phyloP scores from a whole-genome alignment of 1,140 invertebrate species.

The Caenorhabditis tropicalis region DNA sequence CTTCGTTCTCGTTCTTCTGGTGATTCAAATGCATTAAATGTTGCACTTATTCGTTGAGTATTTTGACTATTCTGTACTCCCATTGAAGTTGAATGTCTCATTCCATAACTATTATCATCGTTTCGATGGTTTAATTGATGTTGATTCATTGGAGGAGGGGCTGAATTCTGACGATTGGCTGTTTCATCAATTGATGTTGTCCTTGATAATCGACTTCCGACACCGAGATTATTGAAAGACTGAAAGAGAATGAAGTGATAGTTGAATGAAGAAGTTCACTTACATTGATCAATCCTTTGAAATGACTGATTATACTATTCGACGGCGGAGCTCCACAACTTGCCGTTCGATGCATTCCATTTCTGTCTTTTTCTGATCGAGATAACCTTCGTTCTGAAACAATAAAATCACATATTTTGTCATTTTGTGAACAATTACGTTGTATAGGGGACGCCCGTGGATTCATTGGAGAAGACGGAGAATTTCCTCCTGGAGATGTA shows the following conservation, averaged over 20 bases:
- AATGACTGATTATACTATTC: constrained; percentile 61
- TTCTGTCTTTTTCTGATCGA: constrained; percentile 44
- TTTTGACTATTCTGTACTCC: constrained; percentile 22
- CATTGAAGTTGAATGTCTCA: constrained; percentile 36
- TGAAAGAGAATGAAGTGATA: not conserved
- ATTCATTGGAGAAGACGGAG: constrained; percentile 17
- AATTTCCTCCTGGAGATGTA: constrained; percentile 20
- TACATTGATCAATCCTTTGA: constrained; percentile 64
- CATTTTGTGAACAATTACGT: not conserved
- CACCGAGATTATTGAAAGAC: constrained; percentile 58
- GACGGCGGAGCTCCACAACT: constrained; percentile 51
- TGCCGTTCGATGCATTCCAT: constrained; percentile 51
- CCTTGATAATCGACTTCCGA: constrained; percentile 53
- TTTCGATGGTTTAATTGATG: not conserved
- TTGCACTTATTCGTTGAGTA: constrained; percentile 11
- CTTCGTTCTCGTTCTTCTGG: constrained; percentile 57
- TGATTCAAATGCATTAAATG: constrained; percentile 29
- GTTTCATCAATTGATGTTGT: constrained; percentile 56
- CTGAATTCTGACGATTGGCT: constrained; percentile 28
- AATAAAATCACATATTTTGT: not conserved
- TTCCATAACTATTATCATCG: constrained; percentile 31
- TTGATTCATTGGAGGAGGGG: not conserved
- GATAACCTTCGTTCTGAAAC: constrained; percentile 30
- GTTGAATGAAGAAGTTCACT: not conserved
- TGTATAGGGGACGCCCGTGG: constrained; percentile 14